These are phyloP conservation scores for Calyptommatus sinebrachiatus DNA, from an alignment of 2,113 vertebrate species.

Conservation along the genomic window DNA sequence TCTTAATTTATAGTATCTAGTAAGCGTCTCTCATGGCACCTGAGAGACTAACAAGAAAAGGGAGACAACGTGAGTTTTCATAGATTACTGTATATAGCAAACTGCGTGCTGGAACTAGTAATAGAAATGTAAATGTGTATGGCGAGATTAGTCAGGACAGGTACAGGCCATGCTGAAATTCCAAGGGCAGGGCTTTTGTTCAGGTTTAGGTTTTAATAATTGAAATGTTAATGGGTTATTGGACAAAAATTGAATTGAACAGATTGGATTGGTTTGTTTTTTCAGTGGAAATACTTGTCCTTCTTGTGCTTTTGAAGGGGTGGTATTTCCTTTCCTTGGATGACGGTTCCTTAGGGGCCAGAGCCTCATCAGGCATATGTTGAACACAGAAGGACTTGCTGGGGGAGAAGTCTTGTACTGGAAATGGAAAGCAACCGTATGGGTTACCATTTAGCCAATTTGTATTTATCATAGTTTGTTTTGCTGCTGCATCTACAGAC, in stretches of 20 bases:
- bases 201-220: no score
- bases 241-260: not conserved
- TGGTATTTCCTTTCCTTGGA: not conserved
- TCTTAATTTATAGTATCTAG: no score
- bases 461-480: constrained; percentile 61
- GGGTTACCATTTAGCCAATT: constrained; percentile 56
- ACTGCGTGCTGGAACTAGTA: no score
- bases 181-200: no score
- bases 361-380: constrained; percentile 47
- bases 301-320: not conserved
- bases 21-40: no score
- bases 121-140: no score
- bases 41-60: no score
- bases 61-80: no score
- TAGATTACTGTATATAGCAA: no score
- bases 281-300: not conserved
- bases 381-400: constrained; percentile 2
- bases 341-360: constrained; percentile 48
- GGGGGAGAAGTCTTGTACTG: constrained; percentile 46
- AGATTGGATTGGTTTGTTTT: not conserved
- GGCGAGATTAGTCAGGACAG: no score
- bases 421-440: constrained; percentile 50
- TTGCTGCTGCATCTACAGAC: constrained; percentile 57
- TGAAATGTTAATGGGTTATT: not conserved
- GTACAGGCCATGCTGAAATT: no score